These are phyloP conservation scores for Piaya cayana DNA, from an alignment of 2,113 vertebrate species.

Conservation along the genomic window DNA sequence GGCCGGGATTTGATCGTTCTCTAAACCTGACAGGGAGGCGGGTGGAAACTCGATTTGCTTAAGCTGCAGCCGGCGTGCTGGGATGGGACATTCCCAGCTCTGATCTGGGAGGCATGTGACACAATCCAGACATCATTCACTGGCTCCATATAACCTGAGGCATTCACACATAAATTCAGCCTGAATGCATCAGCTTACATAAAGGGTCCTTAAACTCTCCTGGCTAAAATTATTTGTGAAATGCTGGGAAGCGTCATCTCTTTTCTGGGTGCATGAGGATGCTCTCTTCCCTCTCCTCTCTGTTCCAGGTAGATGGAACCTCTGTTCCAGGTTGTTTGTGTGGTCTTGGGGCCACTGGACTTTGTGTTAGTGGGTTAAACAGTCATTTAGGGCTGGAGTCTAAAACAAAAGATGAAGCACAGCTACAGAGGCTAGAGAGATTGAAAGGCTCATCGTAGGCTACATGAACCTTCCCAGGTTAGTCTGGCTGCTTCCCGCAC, in stretches of 20 bases:
- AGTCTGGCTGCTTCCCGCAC: not conserved
- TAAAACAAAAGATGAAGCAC: not conserved
- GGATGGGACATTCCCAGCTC: constrained; percentile 15
- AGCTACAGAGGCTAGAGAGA: not conserved
- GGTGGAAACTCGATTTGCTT: not conserved
- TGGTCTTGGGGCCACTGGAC: not conserved
- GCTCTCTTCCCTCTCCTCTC: not conserved
- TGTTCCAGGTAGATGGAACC: not conserved
- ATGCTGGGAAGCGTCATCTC: not conserved
- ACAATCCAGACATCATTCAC: constrained; percentile 46
- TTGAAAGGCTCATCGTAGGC: not conserved
- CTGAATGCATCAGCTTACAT: not conserved
- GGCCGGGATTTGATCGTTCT: not conserved
- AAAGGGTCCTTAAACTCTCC: constrained; percentile 18
- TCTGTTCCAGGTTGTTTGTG: not conserved
- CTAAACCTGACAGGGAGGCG: not conserved
- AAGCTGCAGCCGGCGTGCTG: not conserved
- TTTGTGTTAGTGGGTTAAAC: not conserved
- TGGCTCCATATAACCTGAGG: constrained; percentile 59
- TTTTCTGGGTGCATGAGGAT: not conserved
- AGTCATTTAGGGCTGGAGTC: not conserved
- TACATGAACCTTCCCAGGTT: not conserved
- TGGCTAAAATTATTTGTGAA: constrained; percentile 2
- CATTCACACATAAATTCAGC: constrained; percentile 52
- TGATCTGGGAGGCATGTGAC: not conserved